Evolutionary conservation across 2,113 vertebrate species (phyloP).

Genomic region (Caracal caracal): DNA sequence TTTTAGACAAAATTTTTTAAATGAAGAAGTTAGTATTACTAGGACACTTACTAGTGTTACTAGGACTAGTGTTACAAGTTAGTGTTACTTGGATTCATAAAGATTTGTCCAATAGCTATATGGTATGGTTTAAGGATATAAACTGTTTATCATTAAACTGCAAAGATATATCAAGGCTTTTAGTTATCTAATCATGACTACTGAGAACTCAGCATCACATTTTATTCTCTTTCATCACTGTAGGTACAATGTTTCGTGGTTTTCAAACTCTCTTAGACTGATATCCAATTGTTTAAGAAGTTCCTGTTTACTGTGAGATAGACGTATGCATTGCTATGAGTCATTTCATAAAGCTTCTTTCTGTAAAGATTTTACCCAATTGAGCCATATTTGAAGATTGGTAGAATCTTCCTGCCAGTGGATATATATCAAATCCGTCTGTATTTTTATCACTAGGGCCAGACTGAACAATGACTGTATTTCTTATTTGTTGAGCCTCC

Average conservation of each 20-base stretch:
- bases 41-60: neutral
- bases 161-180: neutral
- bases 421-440: neutral
- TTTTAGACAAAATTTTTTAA: neutral
- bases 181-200: neutral
- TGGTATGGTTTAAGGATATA: neutral
- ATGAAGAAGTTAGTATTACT: neutral
- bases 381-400: neutral
- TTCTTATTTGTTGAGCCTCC: neutral
- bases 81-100: neutral
- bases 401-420: neutral
- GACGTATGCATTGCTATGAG: neutral
- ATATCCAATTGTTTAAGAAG: neutral
- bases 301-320: neutral
- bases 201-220: neutral
- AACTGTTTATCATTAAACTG: neutral
- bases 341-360: neutral
- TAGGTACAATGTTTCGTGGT: neutral
- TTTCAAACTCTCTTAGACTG: neutral
- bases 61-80: neutral
- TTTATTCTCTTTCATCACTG: neutral
- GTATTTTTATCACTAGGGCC: neutral
- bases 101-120: neutral
- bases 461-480: neutral
- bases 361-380: neutral